These are phyloP conservation scores for Nasua narica DNA, from an alignment of 2,797 vertebrate genomes.

Conservation along the genomic window DNA sequence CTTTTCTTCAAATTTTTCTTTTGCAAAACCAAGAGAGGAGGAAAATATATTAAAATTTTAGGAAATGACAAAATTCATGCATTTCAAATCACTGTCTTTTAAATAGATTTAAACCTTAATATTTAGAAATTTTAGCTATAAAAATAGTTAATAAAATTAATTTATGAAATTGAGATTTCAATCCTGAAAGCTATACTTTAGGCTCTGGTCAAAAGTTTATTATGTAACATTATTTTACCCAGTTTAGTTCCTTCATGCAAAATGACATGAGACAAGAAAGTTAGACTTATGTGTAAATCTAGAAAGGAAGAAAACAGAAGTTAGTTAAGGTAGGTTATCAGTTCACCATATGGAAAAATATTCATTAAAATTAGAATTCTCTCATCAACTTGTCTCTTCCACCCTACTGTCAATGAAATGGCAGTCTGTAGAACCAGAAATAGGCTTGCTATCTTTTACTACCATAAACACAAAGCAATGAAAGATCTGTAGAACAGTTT, in stretches of 20 bases:
- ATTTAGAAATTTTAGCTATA: background rate
- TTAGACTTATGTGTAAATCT: background rate
- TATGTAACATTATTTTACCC: background rate
- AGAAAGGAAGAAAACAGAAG: background rate
- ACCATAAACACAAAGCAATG: background rate
- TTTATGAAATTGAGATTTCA: background rate
- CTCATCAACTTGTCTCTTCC: background rate
- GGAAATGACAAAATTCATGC: background rate
- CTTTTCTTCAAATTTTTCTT: background rate
- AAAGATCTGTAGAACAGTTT: background rate
- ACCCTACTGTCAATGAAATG: background rate
- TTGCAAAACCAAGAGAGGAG: background rate
- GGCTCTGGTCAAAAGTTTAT: background rate
- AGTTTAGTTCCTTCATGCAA: background rate
- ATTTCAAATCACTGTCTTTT: background rate
- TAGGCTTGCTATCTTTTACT: background rate
- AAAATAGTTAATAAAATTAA: background rate
- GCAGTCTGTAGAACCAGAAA: background rate
- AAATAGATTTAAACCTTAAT: background rate
- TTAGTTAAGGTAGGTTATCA: background rate
- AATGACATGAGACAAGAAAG: background rate
- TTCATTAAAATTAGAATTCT: background rate
- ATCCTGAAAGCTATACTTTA: background rate
- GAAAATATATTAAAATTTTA: background rate
- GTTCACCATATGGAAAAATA: background rate